phyloP scores from a whole-genome alignment of 30 jellyfish, hydroid and myxozoan species.

The Turritopsis dohrnii region DNA sequence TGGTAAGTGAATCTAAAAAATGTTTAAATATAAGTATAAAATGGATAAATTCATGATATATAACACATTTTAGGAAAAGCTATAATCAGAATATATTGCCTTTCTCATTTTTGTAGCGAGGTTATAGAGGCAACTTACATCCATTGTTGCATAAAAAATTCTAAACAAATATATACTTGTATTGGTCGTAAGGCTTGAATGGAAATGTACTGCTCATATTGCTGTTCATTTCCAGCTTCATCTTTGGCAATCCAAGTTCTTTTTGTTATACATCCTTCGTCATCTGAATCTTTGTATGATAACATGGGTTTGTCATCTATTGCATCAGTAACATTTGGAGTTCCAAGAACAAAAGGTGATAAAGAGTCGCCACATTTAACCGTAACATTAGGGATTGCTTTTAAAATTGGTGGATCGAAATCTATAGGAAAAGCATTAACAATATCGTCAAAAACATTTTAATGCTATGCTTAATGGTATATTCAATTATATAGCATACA shows the following conservation, averaged over 20 bases:
- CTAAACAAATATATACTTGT: background rate
- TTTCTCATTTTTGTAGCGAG: too few species aligned
- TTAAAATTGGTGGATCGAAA: constrained; percentile 8
- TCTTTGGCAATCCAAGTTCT: constrained; percentile 29
- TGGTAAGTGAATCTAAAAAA: background rate
- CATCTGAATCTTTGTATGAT: constrained; percentile 18
- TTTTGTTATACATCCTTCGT: background rate
- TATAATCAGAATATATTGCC: too few species aligned
- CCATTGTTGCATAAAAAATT: background rate
- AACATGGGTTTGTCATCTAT: constrained; percentile 1
- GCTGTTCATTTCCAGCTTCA: constrained; percentile 8
- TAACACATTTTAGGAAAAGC: too few species aligned
- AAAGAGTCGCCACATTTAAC: constrained; percentile 12
- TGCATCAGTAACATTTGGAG: constrained; percentile 21
- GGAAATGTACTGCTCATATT: constrained; percentile 5
- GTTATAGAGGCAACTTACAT: too few species aligned
- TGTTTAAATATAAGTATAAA: background rate
- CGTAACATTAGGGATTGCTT: background rate
- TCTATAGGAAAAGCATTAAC: constrained; percentile 3
- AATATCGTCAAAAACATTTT: too few species aligned
- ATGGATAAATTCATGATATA: background rate
- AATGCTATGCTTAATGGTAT: too few species aligned
- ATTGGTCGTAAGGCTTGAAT: background rate
- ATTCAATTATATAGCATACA: too few species aligned
- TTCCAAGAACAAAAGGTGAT: constrained; percentile 17